These are phyloP conservation scores for Dromaius novaehollandiae DNA, from an alignment of 2,113 vertebrate species.

Conservation along the genomic window DNA sequence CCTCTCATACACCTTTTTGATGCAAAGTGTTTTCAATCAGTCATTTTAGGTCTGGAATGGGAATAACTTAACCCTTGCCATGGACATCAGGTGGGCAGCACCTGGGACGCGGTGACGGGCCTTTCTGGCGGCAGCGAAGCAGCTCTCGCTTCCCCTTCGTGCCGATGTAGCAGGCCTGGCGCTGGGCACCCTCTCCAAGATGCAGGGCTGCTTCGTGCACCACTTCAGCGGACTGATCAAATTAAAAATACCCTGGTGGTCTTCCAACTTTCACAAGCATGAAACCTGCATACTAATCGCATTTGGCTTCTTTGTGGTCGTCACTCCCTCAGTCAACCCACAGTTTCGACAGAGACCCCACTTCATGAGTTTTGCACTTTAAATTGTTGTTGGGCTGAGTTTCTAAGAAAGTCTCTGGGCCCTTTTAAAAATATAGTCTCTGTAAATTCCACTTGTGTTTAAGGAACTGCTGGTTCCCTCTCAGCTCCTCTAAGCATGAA, in stretches of 20 bases:
- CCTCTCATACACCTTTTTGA: background rate
- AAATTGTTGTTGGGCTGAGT: background rate
- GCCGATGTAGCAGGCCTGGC: fast-evolving
- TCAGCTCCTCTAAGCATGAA: background rate
- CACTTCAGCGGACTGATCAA: background rate
- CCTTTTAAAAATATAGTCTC: background rate
- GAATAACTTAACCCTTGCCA: background rate
- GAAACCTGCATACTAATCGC: background rate
- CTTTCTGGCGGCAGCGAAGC: background rate
- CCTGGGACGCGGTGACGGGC: no score
- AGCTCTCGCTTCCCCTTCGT: background rate
- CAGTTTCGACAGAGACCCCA: background rate
- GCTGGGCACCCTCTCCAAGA: background rate
- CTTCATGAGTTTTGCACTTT: background rate
- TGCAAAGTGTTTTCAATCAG: background rate
- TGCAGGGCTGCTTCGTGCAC: background rate
- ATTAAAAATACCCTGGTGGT: background rate
- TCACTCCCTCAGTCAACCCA: fast-evolving
- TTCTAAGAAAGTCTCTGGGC: background rate
- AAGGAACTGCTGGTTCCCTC: conserved; percentile 20
- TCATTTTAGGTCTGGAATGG: background rate
- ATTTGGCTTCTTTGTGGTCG: background rate
- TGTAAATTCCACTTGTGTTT: conserved; percentile 2
- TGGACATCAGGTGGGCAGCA: background rate
- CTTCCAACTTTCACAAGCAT: background rate